Evolutionary conservation across 2,113 vertebrate genomes (phyloP), one percentile per base, ranked within the genome.

Genomic region (Oncorhynchus masou): DNA sequence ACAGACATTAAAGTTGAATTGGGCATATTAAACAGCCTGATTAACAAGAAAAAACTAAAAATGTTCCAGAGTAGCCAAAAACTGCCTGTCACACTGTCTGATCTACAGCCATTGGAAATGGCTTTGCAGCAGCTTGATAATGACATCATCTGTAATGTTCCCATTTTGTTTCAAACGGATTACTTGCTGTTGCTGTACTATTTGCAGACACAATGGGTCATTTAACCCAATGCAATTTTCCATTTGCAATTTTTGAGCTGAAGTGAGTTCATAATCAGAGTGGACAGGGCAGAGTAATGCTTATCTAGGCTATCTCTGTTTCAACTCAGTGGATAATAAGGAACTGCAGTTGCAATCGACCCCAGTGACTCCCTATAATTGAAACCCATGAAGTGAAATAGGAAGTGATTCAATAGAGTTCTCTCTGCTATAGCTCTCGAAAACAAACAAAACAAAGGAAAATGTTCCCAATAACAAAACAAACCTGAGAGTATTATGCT

Each of bases 71-170:
- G 48, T 71, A 19, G 25, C 29, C 27, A 25, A 16, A 13, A 27
- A 16, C 68, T 81, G 51, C n/a, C 67, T 81, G 51, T 22, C 67
- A 66, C 60, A 69, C 71, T 62, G 79, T 83, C 79, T 86, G 74
- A 34, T 45, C 9, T 45, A 45, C 84, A 75, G 74, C 71, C 66
- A 83, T 75, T 45, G 39, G 39, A 45, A 77, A 76, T 73, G 31
- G 27, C 27, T 27, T 27, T 27, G 3, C 27, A 86, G 67, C 79
- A 82, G 67, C 60, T 71, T 74, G 59, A 54, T 78, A 80, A 86
- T 79, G 83, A 74, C 65, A 74, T 81, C 83, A 86, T 73, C 11
- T 31, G 74, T 62, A 76, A 54, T 27, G 66, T 68, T 68, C 15
- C 27, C 66, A 29, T 68, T 29, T 27, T 13, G 19, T n/a, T 62